These are phyloP conservation scores for Erebia epiphron DNA, from an alignment of 2,888 invertebrate genomes.

Conservation along the genomic window DNA sequence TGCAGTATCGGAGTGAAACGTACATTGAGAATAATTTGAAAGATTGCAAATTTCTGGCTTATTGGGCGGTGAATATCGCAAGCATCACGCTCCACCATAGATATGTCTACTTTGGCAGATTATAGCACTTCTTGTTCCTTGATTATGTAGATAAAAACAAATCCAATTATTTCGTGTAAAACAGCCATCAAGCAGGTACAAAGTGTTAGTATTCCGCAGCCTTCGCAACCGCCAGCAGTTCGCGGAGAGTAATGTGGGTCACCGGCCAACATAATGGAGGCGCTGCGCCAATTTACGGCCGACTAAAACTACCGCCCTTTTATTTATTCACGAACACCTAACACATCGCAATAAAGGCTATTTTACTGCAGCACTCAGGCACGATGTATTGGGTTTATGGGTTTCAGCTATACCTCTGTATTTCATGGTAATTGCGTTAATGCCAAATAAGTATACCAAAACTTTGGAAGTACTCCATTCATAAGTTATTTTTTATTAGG, in stretches of 20 bases:
- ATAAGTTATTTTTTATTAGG: too few species aligned
- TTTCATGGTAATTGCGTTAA: background rate
- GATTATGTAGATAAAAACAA: background rate
- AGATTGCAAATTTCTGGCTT: too few species aligned
- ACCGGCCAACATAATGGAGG: constrained; percentile 62
- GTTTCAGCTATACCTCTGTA: background rate
- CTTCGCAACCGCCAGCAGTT: background rate
- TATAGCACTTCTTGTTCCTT: too few species aligned
- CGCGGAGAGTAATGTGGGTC: constrained; percentile 44
- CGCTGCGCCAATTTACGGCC: constrained; percentile 59
- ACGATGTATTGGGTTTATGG: background rate
- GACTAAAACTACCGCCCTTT: constrained; percentile 12
- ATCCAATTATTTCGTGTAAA: background rate
- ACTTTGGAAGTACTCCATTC: too few species aligned
- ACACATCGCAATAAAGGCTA: background rate
- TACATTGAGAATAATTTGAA: too few species aligned
- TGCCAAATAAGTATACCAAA: too few species aligned
- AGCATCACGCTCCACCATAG: too few species aligned
- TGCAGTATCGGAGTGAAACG: too few species aligned
- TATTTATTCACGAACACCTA: constrained; percentile 11
- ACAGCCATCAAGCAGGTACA: background rate
- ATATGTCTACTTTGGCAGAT: too few species aligned
- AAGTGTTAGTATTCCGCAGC: background rate
- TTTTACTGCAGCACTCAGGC: constrained; percentile 1
- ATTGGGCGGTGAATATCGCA: too few species aligned